Conservation (phyloP, 2,113 vertebrate genomes). For the Melierax canorus region DNA sequence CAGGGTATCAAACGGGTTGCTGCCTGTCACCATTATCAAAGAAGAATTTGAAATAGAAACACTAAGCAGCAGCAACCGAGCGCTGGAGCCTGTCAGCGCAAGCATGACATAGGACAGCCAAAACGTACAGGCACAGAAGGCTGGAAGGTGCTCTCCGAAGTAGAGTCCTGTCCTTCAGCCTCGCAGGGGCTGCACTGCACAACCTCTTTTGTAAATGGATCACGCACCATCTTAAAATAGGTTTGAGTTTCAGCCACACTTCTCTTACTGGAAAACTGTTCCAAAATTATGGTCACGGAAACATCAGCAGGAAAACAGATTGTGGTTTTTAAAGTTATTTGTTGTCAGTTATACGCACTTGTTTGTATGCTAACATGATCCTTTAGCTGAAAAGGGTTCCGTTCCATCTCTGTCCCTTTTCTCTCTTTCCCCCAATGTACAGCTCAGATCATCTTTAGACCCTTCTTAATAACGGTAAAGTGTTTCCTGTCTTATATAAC, state of each 20-base stretch:
- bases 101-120: fast-evolving
- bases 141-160: neutral
- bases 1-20: neutral
- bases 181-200: neutral
- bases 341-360: neutral
- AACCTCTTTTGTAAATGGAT: neutral
- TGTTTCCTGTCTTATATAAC: neutral
- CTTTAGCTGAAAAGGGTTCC: neutral
- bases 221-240: fast-evolving
- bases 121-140: neutral
- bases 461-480: neutral
- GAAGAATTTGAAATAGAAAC: neutral
- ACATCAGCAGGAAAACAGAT: neutral
- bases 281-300: neutral
- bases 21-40: neutral
- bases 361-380: neutral
- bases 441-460: neutral
- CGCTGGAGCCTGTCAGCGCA: neutral
- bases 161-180: neutral
- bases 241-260: neutral
- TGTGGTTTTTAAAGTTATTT: neutral
- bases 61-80: neutral
- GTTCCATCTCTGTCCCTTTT: neutral
- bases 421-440: neutral
- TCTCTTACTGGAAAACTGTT: neutral